Base-by-base conservation (phyloP, 2,113 vertebrate species). In the human region DNA sequence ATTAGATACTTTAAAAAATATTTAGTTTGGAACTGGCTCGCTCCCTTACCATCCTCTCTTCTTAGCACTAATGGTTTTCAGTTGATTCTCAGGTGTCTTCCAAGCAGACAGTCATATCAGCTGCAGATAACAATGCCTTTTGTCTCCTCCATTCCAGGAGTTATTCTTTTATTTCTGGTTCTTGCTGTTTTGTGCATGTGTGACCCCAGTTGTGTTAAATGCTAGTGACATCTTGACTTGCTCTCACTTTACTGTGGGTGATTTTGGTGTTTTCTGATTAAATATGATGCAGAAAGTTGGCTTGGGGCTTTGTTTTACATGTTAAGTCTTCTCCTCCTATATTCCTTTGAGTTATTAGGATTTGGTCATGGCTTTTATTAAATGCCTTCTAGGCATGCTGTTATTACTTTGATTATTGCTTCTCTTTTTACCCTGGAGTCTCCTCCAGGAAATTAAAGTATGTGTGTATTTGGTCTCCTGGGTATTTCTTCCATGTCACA, bases 371-470 rank as follows among this genome's bases (percentile, higher is more conserved):
- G 75, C 11, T 59, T 85, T 96, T 93, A 91, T 89, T 45, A 64
- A 89, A 52, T 86, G 8, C 32, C 72, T 76, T 78, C 17, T 17
- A 38, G 45, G 13, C 11, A 76, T 95, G 38, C 17, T 88, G 4
- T 81, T 95, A 75, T 95, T 84, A 43, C 78, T 95, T 78, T 83
- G 70, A 78, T 73, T 95, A 68, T 81, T 55, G 64, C 45, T 83
- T 78, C 93, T 92, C 64, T 72, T 57, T 92, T 79, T 30, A 79
- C 52, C 48, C 55, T 79, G 27, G 17, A 43, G 18, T 91, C 76
- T 79, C 35, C 61, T 90, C 96, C 76, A 75, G 61, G 93, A 87
- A 93, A 90, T 88, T 79, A 66, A 84, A 59, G 20, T 94, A 66
- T 27, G 61, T 79, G 18, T 92, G 40, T 61, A 23, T 86, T 89